A percentile compares a stretch with the other conserved stretches of the same genome.
These are phyloP conservation scores for Polyommatus iphigenia DNA, from an alignment of 2,888 invertebrate genomes.

Conservation along the genomic window DNA sequence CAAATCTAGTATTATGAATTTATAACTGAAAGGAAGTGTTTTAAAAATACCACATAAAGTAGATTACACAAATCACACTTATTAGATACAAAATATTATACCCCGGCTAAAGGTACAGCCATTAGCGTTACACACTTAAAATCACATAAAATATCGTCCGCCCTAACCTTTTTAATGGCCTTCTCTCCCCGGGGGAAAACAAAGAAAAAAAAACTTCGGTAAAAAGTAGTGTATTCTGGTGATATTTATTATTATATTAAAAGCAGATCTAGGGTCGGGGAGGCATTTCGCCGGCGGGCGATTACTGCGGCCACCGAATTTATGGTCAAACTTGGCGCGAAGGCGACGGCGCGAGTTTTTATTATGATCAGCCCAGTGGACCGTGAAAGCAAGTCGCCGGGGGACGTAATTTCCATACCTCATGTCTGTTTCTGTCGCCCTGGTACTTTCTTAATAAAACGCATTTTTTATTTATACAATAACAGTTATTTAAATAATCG, in stretches of 20 bases:
- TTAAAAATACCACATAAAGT: not conserved
- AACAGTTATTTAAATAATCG: not conserved
- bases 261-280: constrained; percentile 67
- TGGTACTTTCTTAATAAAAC: constrained; percentile 76
- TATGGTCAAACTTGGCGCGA: constrained; percentile 79
- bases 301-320: constrained; percentile 76
- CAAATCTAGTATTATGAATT: no score
- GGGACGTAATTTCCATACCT: constrained; percentile 77
- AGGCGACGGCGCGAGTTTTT: constrained; percentile 80
- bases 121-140: constrained; percentile 77
- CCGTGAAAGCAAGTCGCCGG: constrained; percentile 79
- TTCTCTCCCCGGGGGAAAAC: constrained; percentile 67
- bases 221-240: constrained; percentile 71
- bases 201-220: constrained; percentile 65
- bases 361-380: constrained; percentile 81
- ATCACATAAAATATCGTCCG: constrained; percentile 74
- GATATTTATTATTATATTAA: constrained; percentile 79
- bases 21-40: no score
- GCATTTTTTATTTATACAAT: constrained; percentile 38
- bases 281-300: constrained; percentile 66
- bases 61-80: not conserved
- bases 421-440: constrained; percentile 74
- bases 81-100: constrained; percentile 2
- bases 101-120: constrained; percentile 58
- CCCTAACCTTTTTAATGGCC: constrained; percentile 77